phyloP scores from a whole-genome alignment of 2,888 invertebrate species.

The Nebria salina region DNA sequence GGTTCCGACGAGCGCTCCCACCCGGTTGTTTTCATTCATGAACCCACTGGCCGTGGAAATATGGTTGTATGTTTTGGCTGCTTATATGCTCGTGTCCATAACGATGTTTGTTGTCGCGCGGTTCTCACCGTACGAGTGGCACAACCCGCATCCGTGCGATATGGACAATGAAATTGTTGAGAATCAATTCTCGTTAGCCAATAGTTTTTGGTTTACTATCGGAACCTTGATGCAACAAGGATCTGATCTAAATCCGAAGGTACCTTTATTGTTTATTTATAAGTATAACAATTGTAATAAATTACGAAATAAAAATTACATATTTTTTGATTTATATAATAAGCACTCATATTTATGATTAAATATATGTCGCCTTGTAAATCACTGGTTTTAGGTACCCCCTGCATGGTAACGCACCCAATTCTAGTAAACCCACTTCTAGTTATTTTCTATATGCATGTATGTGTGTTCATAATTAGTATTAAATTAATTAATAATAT shows the following conservation, averaged over 20 bases:
- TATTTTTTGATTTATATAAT: slow-evolving; percentile 27
- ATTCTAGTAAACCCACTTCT: slow-evolving; percentile 33
- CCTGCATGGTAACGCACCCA: slow-evolving; percentile 55
- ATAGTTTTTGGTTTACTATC: slow-evolving; percentile 89
- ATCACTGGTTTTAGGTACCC: slow-evolving; percentile 48
- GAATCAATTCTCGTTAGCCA: slow-evolving; percentile 84
- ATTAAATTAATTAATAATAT: slow-evolving; percentile 47
- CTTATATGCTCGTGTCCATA: slow-evolving; percentile 80
- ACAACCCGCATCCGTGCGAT: slow-evolving; percentile 77
- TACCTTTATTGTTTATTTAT: slow-evolving; percentile 51
- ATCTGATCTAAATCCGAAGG: slow-evolving; percentile 81
- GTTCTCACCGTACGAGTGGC: slow-evolving; percentile 85
- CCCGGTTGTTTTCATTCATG: slow-evolving; percentile 84
- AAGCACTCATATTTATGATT: slow-evolving; percentile 54
- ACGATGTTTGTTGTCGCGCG: slow-evolving; percentile 83
- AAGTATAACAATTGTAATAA: no score
- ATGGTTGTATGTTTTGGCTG: slow-evolving; percentile 84
- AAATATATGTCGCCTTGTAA: slow-evolving; percentile 48
- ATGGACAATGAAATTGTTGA: slow-evolving; percentile 70
- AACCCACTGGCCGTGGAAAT: slow-evolving; percentile 87
- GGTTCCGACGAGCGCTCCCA: slow-evolving; percentile 77
- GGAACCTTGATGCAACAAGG: slow-evolving; percentile 91
- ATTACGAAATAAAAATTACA: slow-evolving; percentile 9
- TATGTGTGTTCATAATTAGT: not conserved
- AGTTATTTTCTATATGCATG: slow-evolving; percentile 22